Base-by-base conservation (phyloP, 1,140 invertebrate species). In the Drosophila navojoa region DNA sequence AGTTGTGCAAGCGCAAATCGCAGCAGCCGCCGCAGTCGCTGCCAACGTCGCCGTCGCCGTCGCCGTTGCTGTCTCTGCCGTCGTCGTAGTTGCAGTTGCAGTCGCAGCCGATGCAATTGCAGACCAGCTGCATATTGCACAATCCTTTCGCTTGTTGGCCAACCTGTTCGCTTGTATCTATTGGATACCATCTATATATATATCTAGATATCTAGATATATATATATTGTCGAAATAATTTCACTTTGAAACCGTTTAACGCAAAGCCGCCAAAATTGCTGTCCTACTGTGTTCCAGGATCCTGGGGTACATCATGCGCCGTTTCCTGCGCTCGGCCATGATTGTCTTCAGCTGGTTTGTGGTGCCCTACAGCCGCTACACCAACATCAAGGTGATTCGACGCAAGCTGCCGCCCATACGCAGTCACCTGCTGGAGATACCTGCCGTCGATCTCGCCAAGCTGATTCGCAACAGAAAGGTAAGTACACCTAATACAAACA, bases 381-480 rank as follows among this genome's bases (percentile, higher is more conserved):
- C 94, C 93, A 87, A 95, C 94, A 91, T 95, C 94, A 87, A 94
- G 92, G 92, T 95, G 94, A 22, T 94, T 92, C 93, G 93, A 29
- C 93, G 91, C 70, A 93, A 92, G 82, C 92, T 94, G 79, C 94
- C 95, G 27, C 92, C 93, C 5, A 94, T 95, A n/a, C 91, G 81
- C 3, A 93, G 94, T 79, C 93, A 93, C 42, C 79, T 95, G 69
- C 92, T 95, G 15, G 92, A 94, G 66, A 93, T 94, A 75, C 93
- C 94, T 52, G 94, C 94, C 38, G 94, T 93, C 5, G 93, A 93
- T 66, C 87, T 95, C 50, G 93, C 94, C 3, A 91, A 89, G 61
- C 94, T 93, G 92, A 95, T 95, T 81, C 93, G 94, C 75, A 94
- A 90, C 44, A 93, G 90, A 93, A 92, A 95, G 93, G 95, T 95